A percentile compares a stretch with the other conserved stretches of the same genome.
These are phyloP conservation scores for Panthera tigris DNA, from an alignment of 2,113 vertebrate genomes.

Conservation along the genomic window DNA sequence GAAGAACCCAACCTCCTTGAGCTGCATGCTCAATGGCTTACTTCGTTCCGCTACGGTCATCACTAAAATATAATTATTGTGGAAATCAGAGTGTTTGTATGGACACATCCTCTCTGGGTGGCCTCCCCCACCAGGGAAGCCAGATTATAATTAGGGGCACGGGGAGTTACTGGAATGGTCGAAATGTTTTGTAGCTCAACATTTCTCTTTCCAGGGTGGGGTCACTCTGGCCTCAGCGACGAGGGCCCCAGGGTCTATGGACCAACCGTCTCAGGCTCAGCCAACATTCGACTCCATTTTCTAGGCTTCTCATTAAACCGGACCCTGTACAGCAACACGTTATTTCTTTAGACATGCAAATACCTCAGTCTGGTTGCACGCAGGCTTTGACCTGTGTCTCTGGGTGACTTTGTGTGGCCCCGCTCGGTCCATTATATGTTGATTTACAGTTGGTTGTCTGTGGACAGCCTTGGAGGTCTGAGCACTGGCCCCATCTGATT, in stretches of 20 bases:
- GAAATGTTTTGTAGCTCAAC: background rate
- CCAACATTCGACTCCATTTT: fast-evolving
- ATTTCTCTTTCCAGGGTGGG: background rate
- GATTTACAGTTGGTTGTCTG: background rate
- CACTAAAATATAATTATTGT: background rate
- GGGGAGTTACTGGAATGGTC: too few species aligned
- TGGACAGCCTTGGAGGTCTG: background rate
- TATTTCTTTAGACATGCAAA: background rate
- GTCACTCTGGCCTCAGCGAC: background rate
- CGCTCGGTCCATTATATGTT: fast-evolving
- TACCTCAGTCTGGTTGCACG: background rate
- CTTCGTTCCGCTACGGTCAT: background rate
- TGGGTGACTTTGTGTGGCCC: too few species aligned
- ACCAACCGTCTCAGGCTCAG: background rate
- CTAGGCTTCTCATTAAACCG: background rate
- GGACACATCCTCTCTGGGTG: background rate
- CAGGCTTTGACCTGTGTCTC: background rate
- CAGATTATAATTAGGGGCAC: too few species aligned
- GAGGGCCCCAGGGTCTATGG: fast-evolving
- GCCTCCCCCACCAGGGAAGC: fast-evolving
- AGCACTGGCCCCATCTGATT: fast-evolving
- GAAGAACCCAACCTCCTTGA: background rate
- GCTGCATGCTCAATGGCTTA: fast-evolving
- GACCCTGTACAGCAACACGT: too few species aligned
- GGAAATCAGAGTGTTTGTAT: background rate